These are phyloP conservation scores for Drosophila parabipectinata DNA, from an alignment of 1,140 invertebrate genomes.

Conservation along the genomic window DNA sequence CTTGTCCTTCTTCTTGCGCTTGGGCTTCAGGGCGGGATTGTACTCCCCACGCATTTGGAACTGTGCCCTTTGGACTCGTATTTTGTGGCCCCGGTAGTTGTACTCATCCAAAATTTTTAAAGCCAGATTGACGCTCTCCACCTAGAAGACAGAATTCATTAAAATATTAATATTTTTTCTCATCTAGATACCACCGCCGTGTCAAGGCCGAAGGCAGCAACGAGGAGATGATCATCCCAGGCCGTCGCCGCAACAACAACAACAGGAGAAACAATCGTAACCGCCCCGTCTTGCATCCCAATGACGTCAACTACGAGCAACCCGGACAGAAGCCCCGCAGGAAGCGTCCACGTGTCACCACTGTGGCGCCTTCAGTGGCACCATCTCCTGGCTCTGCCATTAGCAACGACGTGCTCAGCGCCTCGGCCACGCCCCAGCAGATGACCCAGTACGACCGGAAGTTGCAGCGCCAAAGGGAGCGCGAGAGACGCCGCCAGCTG, in stretches of 20 bases:
- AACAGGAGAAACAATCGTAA: constrained; percentile 32
- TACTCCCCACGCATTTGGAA: constrained; percentile 98
- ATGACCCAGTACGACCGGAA: constrained; percentile 70
- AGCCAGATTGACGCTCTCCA: constrained; percentile 97
- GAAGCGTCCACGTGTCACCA: constrained; percentile 42
- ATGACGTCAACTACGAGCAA: constrained; percentile 64
- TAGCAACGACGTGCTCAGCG: constrained; percentile 51
- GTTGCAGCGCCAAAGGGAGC: constrained; percentile 69
- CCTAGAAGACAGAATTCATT: constrained; percentile 84
- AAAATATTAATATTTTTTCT: neutral
- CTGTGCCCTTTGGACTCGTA: constrained; percentile 95
- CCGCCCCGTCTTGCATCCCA: constrained; percentile 46
- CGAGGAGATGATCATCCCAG: constrained; percentile 73
- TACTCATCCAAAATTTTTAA: constrained; percentile 96
- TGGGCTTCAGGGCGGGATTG: constrained; percentile 96
- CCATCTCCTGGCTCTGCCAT: neutral
- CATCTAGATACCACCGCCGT: constrained; percentile 64
- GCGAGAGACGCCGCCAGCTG: constrained; percentile 60
- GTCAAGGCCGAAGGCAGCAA: constrained; percentile 75
- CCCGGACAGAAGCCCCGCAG: constrained; percentile 17
- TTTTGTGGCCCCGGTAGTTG: constrained; percentile 90
- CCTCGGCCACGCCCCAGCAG: constrained; percentile 28
- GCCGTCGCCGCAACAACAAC: constrained; percentile 46
- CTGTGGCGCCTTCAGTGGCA: constrained; percentile 13
- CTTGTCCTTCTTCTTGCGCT: constrained; percentile 95